These are phyloP conservation scores for Serranus cabrilla DNA, from an alignment of 2,797 vertebrate genomes.

Conservation along the genomic window DNA sequence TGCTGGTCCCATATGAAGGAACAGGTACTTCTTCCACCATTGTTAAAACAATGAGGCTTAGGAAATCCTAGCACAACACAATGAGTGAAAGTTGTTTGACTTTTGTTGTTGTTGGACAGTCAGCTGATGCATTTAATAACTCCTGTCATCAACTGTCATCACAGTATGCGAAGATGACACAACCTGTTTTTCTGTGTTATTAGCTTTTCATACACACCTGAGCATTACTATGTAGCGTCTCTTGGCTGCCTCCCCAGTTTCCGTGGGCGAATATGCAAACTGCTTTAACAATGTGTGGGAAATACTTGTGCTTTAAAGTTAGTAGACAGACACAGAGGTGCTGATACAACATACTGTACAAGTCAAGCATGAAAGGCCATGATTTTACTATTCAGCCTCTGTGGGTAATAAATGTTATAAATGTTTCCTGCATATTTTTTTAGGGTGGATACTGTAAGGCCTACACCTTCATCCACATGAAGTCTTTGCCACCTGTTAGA, in stretches of 20 bases:
- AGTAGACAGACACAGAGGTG: neutral
- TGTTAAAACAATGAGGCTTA: neutral
- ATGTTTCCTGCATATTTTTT: neutral
- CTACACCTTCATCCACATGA: neutral
- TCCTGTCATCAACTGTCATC: slow-evolving; percentile 11
- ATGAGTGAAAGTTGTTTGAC: neutral
- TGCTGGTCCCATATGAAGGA: neutral
- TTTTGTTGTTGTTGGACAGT: slow-evolving; percentile 10
- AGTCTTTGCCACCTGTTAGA: neutral
- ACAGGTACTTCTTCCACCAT: neutral
- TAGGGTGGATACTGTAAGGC: neutral
- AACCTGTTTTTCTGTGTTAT: neutral
- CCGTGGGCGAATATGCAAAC: neutral
- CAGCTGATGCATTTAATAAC: slow-evolving; percentile 1
- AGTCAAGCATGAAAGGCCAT: neutral
- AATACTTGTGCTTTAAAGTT: neutral
- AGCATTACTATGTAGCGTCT: neutral
- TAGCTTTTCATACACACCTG: slow-evolving; percentile 10
- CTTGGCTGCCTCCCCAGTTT: slow-evolving; percentile 22
- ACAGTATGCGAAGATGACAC: neutral
- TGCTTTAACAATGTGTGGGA: neutral
- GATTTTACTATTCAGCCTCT: neutral
- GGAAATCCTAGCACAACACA: neutral
- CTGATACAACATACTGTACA: neutral
- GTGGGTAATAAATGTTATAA: neutral